Percentiles rank a stretch among this genome's conserved stretches.
Evolutionary conservation across 2,113 vertebrate genomes (phyloP).

Genomic region (Cryptotis parvus): DNA sequence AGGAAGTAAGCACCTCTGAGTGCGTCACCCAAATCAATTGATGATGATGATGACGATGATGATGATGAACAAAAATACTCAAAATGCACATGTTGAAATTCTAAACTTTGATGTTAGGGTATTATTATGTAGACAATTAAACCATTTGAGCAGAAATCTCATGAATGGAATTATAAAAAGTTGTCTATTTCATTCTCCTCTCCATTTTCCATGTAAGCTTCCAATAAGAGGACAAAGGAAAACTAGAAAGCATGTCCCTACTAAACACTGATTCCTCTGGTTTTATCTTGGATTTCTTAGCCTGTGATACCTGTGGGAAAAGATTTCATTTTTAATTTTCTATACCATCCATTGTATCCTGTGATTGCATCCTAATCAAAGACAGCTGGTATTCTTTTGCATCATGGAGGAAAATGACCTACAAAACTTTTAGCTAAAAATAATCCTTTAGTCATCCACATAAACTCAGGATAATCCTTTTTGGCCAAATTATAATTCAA

Average conservation of each 20-base stretch:
- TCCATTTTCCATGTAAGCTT: not conserved
- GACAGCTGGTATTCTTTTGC: not conserved
- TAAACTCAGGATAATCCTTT: slow-evolving; percentile 17
- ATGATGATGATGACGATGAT: too few relatives aligned
- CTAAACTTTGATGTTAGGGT: not conserved
- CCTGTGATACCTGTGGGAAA: not conserved
- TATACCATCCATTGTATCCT: not conserved
- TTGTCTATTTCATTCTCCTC: not conserved
- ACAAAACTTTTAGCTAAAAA: not conserved
- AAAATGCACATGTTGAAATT: not conserved
- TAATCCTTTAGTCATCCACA: not conserved
- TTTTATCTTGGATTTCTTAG: not conserved
- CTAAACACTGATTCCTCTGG: not conserved
- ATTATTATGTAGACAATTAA: not conserved
- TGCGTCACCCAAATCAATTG: too few relatives aligned
- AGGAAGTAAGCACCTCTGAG: too few relatives aligned
- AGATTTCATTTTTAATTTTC: not conserved
- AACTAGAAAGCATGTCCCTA: not conserved
- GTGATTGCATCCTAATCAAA: not conserved
- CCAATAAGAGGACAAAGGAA: not conserved
- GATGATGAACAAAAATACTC: not conserved
- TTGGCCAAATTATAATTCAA: slow-evolving; percentile 24
- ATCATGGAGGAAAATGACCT: not conserved
- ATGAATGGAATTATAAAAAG: not conserved
- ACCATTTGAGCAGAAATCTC: not conserved